phyloP scores from a whole-genome alignment of 64 coral and sea anemone genomes.

The Trachythela sp. region DNA sequence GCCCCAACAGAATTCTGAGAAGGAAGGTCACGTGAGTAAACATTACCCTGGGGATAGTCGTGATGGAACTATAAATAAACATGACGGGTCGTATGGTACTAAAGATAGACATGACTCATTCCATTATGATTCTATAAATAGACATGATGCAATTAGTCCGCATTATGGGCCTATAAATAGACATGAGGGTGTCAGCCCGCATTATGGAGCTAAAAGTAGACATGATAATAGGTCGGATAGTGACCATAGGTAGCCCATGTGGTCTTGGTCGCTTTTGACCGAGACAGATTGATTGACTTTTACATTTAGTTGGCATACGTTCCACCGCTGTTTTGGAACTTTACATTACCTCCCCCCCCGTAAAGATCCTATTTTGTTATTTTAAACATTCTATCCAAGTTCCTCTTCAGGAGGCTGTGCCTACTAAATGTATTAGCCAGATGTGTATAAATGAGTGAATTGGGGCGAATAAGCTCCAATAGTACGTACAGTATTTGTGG shows the following conservation, averaged over 20 bases:
- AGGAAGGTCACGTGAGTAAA: background rate
- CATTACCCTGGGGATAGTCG: background rate
- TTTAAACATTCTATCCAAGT: too few relatives aligned
- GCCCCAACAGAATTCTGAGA: background rate
- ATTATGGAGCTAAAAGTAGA: background rate
- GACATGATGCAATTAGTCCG: background rate
- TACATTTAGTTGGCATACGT: too few relatives aligned
- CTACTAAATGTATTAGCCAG: too few relatives aligned
- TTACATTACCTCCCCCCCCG: too few relatives aligned
- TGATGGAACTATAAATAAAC: background rate
- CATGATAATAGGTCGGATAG: background rate
- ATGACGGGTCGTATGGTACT: background rate
- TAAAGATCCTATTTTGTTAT: too few relatives aligned
- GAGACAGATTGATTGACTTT: background rate
- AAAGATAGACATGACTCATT: background rate
- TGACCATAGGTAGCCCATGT: conserved; percentile 10
- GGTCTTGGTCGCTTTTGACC: background rate
- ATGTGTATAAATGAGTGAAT: too few relatives aligned
- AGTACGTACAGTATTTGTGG: too few relatives aligned
- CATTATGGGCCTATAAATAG: background rate
- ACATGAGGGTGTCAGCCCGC: background rate
- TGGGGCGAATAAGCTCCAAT: too few relatives aligned
- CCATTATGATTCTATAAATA: background rate
- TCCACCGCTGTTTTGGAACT: too few relatives aligned
- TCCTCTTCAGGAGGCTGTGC: too few relatives aligned